Conservation (phyloP, 2,797 vertebrate species). For the Brachymystax lenok region DNA sequence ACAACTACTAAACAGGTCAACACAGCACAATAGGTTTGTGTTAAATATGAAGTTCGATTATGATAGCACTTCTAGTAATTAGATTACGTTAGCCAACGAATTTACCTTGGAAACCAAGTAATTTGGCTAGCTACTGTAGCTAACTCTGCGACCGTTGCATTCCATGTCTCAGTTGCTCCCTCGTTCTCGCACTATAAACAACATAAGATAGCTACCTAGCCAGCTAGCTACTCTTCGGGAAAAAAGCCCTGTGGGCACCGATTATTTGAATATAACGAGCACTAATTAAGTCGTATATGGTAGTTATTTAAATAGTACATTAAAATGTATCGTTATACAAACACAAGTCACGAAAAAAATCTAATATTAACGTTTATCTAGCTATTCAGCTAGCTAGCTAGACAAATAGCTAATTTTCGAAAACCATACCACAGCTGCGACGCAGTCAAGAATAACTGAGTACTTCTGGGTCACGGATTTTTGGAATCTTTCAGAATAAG, state of each 20-base stretch:
- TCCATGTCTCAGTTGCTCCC: conserved; percentile 58
- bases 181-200: conserved; percentile 38
- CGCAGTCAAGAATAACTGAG: too few relatives aligned
- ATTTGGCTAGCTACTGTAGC: conserved; percentile 13
- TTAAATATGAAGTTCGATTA: background rate
- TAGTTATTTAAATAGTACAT: background rate
- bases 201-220: conserved; percentile 47
- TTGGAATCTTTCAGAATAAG: too few relatives aligned
- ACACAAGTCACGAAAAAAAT: conserved; percentile 26
- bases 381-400: conserved; percentile 23
- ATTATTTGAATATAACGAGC: background rate
- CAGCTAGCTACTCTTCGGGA: conserved; percentile 2
- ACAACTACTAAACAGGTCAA: too few relatives aligned
- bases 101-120: conserved; percentile 52
- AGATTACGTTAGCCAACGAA: background rate
- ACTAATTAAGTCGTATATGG: background rate
- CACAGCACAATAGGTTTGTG: background rate
- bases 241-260: background rate
- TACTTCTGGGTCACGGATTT: too few relatives aligned
- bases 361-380: conserved; percentile 71
- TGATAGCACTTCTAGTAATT: background rate
- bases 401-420: conserved; percentile 16
- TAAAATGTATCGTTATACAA: background rate
- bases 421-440: too few relatives aligned
- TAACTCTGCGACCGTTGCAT: conserved; percentile 46